A percentile compares a stretch with the other conserved stretches of the same genome.
These are phyloP conservation scores for Dolichoris vasculosae DNA, from an alignment of 1,140 invertebrate species.

Conservation along the genomic window DNA sequence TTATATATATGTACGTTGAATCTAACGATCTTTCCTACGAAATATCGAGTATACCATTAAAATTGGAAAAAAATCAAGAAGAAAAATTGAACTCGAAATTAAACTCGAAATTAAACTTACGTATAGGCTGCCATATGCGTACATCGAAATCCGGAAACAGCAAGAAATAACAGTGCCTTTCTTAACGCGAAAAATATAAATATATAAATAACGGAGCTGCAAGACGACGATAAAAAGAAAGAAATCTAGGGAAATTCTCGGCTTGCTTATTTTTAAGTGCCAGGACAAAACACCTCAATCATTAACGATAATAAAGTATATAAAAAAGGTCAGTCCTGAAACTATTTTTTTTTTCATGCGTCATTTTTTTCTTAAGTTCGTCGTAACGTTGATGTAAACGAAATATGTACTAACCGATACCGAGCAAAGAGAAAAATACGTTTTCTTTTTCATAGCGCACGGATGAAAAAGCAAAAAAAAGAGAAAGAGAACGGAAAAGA, in stretches of 20 bases:
- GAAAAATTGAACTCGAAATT: neutral
- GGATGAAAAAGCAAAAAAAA: neutral
- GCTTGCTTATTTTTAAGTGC: slow-evolving; percentile 15
- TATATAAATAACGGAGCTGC: neutral
- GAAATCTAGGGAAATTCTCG: slow-evolving; percentile 19
- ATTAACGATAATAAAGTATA: slow-evolving; percentile 29
- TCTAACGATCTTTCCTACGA: neutral
- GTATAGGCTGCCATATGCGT: neutral
- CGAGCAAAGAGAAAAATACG: neutral
- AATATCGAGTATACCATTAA: neutral
- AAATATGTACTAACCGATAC: slow-evolving; percentile 5
- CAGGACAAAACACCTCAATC: neutral
- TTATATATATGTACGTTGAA: too few species aligned
- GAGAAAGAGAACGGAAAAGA: slow-evolving; percentile 16
- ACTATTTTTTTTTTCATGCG: slow-evolving; percentile 6
- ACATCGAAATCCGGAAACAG: neutral
- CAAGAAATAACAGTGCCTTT: slow-evolving; percentile 32
- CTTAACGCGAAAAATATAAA: neutral
- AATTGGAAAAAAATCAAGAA: neutral
- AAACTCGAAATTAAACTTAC: neutral
- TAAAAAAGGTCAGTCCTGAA: slow-evolving; percentile 41
- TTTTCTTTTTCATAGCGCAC: neutral
- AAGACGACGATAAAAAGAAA: neutral
- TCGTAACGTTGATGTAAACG: slow-evolving; percentile 7
- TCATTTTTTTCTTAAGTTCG: slow-evolving; percentile 5